Percentiles rank a stretch among this genome's conserved stretches.
phyloP scores from a whole-genome alignment of 2,797 vertebrate genomes.

The Acanthurus lineatus region DNA sequence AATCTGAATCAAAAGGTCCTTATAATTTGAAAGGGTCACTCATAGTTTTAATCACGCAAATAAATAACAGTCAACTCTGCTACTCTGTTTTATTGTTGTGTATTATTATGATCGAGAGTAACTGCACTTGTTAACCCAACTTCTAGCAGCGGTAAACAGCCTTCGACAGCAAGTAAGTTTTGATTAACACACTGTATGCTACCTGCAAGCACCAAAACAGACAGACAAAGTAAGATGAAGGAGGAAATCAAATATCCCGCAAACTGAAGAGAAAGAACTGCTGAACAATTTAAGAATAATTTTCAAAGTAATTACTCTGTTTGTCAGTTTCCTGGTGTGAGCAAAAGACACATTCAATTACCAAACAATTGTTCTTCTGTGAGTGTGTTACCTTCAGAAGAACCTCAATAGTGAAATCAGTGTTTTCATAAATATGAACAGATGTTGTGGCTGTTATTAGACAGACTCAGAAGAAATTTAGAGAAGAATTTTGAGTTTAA shows the following conservation, averaged over 20 bases:
- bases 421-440: background rate
- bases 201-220: background rate
- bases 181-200: conserved; percentile 14
- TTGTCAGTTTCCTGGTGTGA: background rate
- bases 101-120: conserved; percentile 23
- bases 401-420: conserved; percentile 1
- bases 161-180: conserved; percentile 4
- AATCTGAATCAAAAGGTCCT: background rate
- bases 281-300: background rate
- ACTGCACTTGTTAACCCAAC: conserved; percentile 21
- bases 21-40: conserved; percentile 1
- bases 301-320: background rate
- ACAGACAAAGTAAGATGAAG: background rate
- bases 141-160: conserved; percentile 31
- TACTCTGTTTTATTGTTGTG: background rate
- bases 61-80: conserved; percentile 3
- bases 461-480: background rate
- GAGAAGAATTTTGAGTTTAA: too few relatives aligned
- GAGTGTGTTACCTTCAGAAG: background rate
- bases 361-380: background rate
- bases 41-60: background rate
- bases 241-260: background rate
- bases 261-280: background rate
- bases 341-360: conserved; percentile 17
- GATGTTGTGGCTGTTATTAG: background rate